These are phyloP conservation scores for Eutolmus rufibarbis DNA, from an alignment of 2,888 invertebrate species.

Conservation along the genomic window DNA sequence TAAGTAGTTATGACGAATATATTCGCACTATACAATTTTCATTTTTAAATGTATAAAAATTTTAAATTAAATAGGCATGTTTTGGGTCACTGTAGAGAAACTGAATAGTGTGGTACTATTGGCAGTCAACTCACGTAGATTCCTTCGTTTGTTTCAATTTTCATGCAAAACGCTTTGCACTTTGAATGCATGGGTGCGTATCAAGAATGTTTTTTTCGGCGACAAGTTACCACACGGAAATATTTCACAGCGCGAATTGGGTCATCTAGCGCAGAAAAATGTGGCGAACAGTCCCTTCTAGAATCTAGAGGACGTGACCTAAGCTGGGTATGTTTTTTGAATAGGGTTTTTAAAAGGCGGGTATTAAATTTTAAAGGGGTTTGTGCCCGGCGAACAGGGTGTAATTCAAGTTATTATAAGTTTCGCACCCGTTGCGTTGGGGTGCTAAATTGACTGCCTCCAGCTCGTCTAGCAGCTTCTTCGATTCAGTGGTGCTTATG, in stretches of 20 bases:
- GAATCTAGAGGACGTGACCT: neutral
- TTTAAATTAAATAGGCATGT: neutral
- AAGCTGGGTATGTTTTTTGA: neutral
- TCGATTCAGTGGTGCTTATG: neutral
- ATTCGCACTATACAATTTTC: neutral
- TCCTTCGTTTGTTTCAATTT: constrained; percentile 20
- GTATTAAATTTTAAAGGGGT: neutral
- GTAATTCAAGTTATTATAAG: neutral
- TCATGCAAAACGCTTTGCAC: neutral
- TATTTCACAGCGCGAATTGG: neutral
- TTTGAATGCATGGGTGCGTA: constrained; percentile 22
- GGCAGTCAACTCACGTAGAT: neutral
- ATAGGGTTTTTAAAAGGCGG: neutral
- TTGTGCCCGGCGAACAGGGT: neutral
- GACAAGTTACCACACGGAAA: neutral
- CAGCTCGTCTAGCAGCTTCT: neutral
- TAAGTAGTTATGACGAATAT: no score
- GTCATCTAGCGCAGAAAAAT: neutral
- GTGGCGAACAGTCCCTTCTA: neutral
- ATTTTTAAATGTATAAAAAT: neutral
- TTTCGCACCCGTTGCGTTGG: neutral
- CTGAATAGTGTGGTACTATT: neutral
- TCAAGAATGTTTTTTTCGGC: neutral
- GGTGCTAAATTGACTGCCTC: neutral
- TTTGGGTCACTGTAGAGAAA: neutral